Conservation (phyloP, 2,113 vertebrate species). For the Ahaetulla prasina region DNA sequence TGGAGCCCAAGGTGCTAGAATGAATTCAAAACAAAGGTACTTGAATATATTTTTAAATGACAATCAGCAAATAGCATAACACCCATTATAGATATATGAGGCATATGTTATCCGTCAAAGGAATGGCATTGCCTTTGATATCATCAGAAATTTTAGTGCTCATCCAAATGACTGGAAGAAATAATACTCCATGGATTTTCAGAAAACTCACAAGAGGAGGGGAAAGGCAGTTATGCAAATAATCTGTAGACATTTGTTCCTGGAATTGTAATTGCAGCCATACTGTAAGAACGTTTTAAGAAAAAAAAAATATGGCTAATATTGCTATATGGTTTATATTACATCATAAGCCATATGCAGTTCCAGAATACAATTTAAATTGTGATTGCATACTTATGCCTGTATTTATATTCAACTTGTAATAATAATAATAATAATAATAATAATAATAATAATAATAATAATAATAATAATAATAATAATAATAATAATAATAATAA, state of each 20-base stretch:
- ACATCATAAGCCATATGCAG: background rate
- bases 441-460: too few relatives aligned
- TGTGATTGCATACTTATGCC: too few relatives aligned
- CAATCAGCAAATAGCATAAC: background rate
- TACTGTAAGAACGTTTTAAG: background rate
- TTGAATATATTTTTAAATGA: background rate
- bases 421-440: too few relatives aligned
- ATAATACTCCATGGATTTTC: background rate
- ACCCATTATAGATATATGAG: background rate
- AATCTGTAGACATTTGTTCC: background rate
- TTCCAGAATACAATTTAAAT: background rate
- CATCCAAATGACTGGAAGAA: background rate
- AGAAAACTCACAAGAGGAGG: background rate
- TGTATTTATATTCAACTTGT: too few relatives aligned
- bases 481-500: too few relatives aligned
- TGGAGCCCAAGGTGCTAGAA: background rate
- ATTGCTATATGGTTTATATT: background rate
- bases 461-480: too few relatives aligned
- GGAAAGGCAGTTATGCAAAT: background rate
- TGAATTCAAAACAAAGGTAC: background rate
- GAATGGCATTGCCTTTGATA: background rate
- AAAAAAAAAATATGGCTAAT: background rate
- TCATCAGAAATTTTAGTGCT: background rate
- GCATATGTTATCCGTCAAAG: background rate
- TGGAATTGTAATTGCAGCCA: background rate